A percentile compares a stretch with the other conserved stretches of the same genome.
Conservation (phyloP, 2,888 invertebrate genomes). For the Thymelicus sylvestris region DNA sequence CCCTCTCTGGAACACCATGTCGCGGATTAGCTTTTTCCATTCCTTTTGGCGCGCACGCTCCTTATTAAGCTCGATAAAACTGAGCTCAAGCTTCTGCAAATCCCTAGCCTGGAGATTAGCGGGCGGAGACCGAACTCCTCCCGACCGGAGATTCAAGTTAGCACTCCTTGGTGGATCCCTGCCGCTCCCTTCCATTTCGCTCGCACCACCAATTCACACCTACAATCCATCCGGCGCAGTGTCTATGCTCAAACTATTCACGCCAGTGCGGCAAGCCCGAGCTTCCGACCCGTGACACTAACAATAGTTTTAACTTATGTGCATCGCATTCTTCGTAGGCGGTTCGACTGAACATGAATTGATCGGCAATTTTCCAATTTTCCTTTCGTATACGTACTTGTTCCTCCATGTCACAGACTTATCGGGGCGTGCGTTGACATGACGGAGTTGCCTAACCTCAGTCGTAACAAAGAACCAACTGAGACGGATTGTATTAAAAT, state of each 20-base stretch:
- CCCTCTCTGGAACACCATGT: slow-evolving; percentile 91
- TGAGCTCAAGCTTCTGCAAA: slow-evolving; percentile 77
- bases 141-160: slow-evolving; percentile 58
- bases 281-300: slow-evolving; percentile 70
- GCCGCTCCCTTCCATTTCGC: slow-evolving; percentile 57
- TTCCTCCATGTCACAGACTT: slow-evolving; percentile 70
- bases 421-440: slow-evolving; percentile 62
- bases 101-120: slow-evolving; percentile 66
- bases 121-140: slow-evolving; percentile 64
- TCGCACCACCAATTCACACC: slow-evolving; percentile 45
- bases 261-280: slow-evolving; percentile 69
- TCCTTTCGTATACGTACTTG: slow-evolving; percentile 74
- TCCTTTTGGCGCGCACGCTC: slow-evolving; percentile 79
- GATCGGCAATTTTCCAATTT: slow-evolving; percentile 65
- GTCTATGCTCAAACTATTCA: slow-evolving; percentile 62
- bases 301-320: slow-evolving; percentile 71
- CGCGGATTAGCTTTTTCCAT: slow-evolving; percentile 85
- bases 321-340: slow-evolving; percentile 69
- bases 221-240: slow-evolving; percentile 60
- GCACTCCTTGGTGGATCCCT: slow-evolving; percentile 66
- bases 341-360: slow-evolving; percentile 69
- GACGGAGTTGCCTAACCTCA: slow-evolving; percentile 71
- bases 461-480: slow-evolving; percentile 78
- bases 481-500: slow-evolving; percentile 82
- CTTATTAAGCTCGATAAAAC: slow-evolving; percentile 81